A percentile compares a stretch with the other conserved stretches of the same genome.
Evolutionary conservation across 2,113 vertebrate species (phyloP).

Genomic region (Saccopteryx leptura): DNA sequence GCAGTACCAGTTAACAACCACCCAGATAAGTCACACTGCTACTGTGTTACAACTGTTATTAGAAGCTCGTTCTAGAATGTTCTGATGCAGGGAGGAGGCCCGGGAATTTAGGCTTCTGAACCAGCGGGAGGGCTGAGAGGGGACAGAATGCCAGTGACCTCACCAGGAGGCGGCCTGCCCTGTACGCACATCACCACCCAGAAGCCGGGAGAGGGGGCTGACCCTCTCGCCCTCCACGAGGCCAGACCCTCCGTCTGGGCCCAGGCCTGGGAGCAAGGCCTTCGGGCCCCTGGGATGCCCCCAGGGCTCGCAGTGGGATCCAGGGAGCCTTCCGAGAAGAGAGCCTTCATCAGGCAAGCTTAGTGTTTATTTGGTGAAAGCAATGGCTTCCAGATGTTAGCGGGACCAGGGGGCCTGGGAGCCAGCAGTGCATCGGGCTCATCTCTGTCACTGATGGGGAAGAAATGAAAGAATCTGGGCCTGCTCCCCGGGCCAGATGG

Average conservation of each 20-base stretch:
- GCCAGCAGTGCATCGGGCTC: neutral
- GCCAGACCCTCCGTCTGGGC: neutral
- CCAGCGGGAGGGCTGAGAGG: neutral
- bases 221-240: neutral
- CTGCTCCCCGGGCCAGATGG: conserved; percentile 46
- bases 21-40: neutral
- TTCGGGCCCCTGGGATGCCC: neutral
- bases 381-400: conserved; percentile 20
- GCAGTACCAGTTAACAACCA: neutral
- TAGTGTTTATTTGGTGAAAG: conserved; percentile 30
- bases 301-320: neutral
- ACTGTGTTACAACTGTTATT: neutral
- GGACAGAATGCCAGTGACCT: neutral
- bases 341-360: conserved; percentile 17
- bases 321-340: neutral
- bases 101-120: conserved; percentile 12
- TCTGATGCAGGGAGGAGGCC: neutral
- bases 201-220: too few species aligned
- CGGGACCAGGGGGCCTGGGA: accelerated
- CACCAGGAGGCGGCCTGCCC: neutral
- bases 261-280: neutral
- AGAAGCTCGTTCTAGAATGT: neutral
- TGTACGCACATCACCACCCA: accelerated
- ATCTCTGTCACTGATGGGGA: neutral
- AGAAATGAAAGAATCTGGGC: conserved; percentile 52